Evolutionary conservation across 2,797 vertebrate genomes (phyloP).

Genomic region (Graptemys geographica): DNA sequence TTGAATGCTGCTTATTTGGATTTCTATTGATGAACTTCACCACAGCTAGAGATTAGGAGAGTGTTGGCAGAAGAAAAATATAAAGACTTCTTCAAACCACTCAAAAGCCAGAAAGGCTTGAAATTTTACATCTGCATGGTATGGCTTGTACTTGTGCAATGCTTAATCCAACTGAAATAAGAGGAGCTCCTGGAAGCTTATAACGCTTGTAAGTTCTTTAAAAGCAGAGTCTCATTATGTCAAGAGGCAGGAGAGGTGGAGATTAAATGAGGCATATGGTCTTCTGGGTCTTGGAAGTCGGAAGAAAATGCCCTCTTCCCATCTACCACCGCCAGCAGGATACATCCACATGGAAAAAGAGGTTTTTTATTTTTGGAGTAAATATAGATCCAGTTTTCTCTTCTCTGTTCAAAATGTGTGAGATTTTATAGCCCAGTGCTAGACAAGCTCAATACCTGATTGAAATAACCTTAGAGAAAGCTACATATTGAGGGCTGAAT

Average conservation of each 20-base stretch:
- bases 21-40: conserved; percentile 27
- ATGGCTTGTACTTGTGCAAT: background rate
- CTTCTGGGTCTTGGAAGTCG: conserved; percentile 33
- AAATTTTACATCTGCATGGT: background rate
- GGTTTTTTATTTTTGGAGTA: conserved; percentile 61
- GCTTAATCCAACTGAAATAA: conserved; percentile 50
- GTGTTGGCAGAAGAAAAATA: background rate
- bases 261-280: conserved; percentile 56
- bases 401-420: conserved; percentile 67
- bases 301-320: conserved; percentile 55
- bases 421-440: conserved; percentile 67
- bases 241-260: conserved; percentile 48
- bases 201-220: conserved; percentile 50
- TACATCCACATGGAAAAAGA: conserved; percentile 47
- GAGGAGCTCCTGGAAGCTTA: conserved; percentile 51
- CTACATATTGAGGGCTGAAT: conserved; percentile 75
- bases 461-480: conserved; percentile 80
- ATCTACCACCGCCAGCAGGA: conserved; percentile 55
- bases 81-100: background rate
- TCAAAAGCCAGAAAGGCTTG: conserved; percentile 35
- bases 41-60: background rate
- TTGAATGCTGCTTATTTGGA: conserved; percentile 26
- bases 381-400: conserved; percentile 69
- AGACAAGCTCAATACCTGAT: conserved; percentile 77
- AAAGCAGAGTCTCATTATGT: conserved; percentile 24